Evolutionary conservation across 35 echinoderm and acorn worm genomes (phyloP), one percentile per base, ranked within the genome.

Genomic region (Lytechinus variegatus): DNA sequence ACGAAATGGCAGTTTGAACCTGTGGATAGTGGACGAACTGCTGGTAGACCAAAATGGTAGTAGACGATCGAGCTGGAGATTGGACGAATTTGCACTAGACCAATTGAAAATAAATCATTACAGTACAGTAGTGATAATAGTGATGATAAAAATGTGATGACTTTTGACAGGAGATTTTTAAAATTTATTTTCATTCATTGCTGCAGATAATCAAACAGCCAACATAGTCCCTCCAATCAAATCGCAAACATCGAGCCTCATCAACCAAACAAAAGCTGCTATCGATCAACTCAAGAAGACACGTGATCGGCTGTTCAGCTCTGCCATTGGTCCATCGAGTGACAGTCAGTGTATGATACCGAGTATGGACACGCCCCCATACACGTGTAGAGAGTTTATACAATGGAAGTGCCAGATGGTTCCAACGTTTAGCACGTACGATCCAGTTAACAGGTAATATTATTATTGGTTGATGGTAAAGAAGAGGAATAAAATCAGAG

Each of bases 341-440:
- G 92, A 94, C 92, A 96, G 96, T 54, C 29, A 87, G 4, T 96
- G 96, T 54, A 86, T 56, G 27, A 27, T 96, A n/a, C 96, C 96
- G 19, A 54, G 28, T 27, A 54, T 96, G 93, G 51, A 79, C 10
- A 86, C 96, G 28, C 96, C 96, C 27, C 14, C 3, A 27, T 13
- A 52, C 16, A 96, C 93, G 71, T 96, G 96, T 60, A 53, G 44
- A 55, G 94, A 95, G 28, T 52, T 8, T 27, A 53, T 96, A 60
- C 19, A 93, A 89, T 96, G 96, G 96, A 86, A 96, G n/a, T 96
- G 96, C 54, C 54, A 95, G 7, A 88, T 96, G 96, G 66, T 86
- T 6, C 96, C 96, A 56, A 87, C 93, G 16, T 96, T 96, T 86
- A 94, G 93, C 19, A 89, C 92, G 9, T 94, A 54, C n/a, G 87